Evolutionary conservation across 2,888 invertebrate species (phyloP), one percentile per base, ranked within the genome.

Genomic region (Diplazon laetatorius): DNA sequence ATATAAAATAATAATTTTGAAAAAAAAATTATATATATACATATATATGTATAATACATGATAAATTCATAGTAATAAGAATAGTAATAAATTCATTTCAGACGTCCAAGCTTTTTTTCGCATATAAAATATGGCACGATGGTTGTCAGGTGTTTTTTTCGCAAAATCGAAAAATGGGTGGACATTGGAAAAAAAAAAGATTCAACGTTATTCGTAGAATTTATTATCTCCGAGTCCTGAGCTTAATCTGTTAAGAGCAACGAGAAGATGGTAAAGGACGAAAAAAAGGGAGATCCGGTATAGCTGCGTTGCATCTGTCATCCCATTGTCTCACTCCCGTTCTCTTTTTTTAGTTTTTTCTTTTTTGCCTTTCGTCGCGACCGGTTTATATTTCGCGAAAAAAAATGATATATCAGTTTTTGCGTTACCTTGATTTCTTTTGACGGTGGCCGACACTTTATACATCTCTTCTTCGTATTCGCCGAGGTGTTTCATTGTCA

Each of bases 231-330:
- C 14, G 22, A 22, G 42, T 2, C 3, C 62, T 0, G 46, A 62
- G 35, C 48, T 48, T 63, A 30, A 63, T 63, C 48, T 48, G 48
- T 35, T 63, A 35, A 48, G 20, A 63, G 48, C 48, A 5, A 37
- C 35, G 22, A 35, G 18, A 48, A 10, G 16, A 30, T 8, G 30
- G 10, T 3, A 20, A 55, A 55, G 8, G n/a, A 3, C 30, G 12
- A 37, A n/a, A n/a, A n/a, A n/a, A n/a, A n/a, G n/a, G n/a, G n/a
- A n/a, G 18, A 63, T 20, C 18, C n/a, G n/a, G 35, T 16, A 16
- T 35, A 63, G 12, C 48, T 20, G 35, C 35, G 35, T n/a, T 48
- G 3, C 48, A 48, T 30, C 35, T 48, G 46, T 48, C 48, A 18
- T 48, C 35, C 35, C 14, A 30, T 55, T 37, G 48, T 20, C 48